A percentile compares a stretch with the other conserved stretches of the same genome.
phyloP scores from a whole-genome alignment of 2,888 invertebrate genomes.

The Parnassius mnemosyne region DNA sequence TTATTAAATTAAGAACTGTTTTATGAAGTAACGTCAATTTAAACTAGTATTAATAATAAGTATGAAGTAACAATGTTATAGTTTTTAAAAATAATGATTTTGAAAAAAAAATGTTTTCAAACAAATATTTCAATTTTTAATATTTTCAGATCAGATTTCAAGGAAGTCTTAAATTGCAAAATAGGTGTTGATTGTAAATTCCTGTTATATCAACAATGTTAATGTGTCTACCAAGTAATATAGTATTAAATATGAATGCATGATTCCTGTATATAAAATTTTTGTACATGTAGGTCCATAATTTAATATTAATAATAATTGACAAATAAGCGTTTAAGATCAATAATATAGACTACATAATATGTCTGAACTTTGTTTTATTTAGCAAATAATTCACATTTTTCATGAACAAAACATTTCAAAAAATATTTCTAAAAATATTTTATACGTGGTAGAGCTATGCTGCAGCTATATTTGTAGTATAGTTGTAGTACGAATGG shows the following conservation, averaged over 20 bases:
- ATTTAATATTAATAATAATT: slow-evolving; percentile 70
- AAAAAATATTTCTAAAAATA: too few relatives aligned
- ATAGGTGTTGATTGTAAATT: slow-evolving; percentile 60
- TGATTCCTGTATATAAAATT: slow-evolving; percentile 77
- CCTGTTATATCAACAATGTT: slow-evolving; percentile 45
- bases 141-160: not conserved
- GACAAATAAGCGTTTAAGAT: slow-evolving; percentile 75
- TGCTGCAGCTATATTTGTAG: too few relatives aligned
- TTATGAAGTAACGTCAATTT: slow-evolving; percentile 50
- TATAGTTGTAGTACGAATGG: too few relatives aligned
- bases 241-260: slow-evolving; percentile 60
- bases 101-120: not conserved
- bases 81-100: slow-evolving; percentile 5
- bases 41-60: slow-evolving; percentile 41
- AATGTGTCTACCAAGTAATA: slow-evolving; percentile 65
- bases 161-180: not conserved
- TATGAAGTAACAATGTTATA: slow-evolving; percentile 2
- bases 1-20: slow-evolving; percentile 23
- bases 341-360: slow-evolving; percentile 73
- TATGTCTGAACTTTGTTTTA: slow-evolving; percentile 41
- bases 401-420: too few relatives aligned
- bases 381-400: slow-evolving; percentile 4
- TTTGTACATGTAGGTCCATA: slow-evolving; percentile 78
- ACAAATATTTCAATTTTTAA: not conserved
- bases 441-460: too few relatives aligned